phyloP scores from a whole-genome alignment of 2,888 invertebrate genomes.

The Mesorhabditis belari region DNA sequence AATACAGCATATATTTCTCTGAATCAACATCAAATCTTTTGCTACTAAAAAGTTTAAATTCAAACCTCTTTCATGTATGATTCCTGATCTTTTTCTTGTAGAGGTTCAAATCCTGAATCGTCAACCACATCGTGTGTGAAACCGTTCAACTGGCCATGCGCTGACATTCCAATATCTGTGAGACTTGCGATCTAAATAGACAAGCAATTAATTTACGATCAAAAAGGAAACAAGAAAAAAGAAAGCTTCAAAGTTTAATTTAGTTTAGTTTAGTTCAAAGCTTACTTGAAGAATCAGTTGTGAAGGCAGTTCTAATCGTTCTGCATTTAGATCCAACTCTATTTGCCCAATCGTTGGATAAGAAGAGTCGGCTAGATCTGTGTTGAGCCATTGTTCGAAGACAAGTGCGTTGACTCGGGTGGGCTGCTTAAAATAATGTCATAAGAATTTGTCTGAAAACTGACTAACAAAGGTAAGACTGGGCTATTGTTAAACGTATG shows the following conservation, averaged over 20 bases:
- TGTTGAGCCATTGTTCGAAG: neutral
- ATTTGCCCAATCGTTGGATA: neutral
- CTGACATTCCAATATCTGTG: neutral
- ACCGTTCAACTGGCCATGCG: neutral
- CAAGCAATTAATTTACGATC: no score
- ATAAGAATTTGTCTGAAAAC: no score
- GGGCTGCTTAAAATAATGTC: no score
- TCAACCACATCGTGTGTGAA: neutral
- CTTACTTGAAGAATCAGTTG: neutral
- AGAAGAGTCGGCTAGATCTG: neutral
- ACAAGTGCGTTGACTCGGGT: no score
- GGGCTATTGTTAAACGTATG: no score
- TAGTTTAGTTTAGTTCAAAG: neutral
- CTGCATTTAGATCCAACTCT: neutral
- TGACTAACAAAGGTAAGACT: no score
- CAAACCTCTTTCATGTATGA: neutral
- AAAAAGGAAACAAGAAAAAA: no score
- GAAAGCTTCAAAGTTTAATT: neutral
- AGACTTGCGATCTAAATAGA: neutral
- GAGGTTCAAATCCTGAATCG: neutral
- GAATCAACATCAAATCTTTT: no score
- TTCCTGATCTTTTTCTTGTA: neutral
- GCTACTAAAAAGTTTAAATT: neutral
- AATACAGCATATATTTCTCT: no score
- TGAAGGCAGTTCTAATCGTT: neutral